Conservation (phyloP, 2,113 vertebrate genomes). For the Psephotus haematonotus region DNA sequence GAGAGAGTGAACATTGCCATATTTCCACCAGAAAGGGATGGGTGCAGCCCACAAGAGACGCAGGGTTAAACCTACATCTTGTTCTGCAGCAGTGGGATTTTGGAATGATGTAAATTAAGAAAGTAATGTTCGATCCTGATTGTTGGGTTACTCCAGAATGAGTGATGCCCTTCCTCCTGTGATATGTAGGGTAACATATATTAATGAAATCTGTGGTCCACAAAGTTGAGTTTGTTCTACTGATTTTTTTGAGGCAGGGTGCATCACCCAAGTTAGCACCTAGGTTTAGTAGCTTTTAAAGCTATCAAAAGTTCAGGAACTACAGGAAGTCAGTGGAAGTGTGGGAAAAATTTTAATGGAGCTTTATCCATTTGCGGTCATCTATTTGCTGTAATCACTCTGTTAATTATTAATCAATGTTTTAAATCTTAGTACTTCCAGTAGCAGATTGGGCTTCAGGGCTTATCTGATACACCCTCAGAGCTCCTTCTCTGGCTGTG, state of each 20-base stretch:
- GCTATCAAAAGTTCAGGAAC: not conserved
- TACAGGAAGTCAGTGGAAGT: not conserved
- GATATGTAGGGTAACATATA: accelerated
- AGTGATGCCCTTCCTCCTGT: not conserved
- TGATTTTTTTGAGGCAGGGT: not conserved
- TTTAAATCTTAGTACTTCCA: not conserved
- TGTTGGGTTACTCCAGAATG: not conserved
- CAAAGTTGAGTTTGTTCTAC: not conserved
- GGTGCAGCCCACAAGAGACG: not conserved
- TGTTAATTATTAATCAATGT: not conserved
- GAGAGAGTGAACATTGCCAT: accelerated
- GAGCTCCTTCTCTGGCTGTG: not conserved
- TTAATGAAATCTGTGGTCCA: not conserved
- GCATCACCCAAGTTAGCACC: too few species aligned
- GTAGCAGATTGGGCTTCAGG: not conserved
- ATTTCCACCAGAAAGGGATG: not conserved
- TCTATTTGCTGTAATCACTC: not conserved
- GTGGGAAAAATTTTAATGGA: not conserved
- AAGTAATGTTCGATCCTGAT: not conserved
- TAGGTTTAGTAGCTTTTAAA: not conserved
- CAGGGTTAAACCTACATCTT: not conserved
- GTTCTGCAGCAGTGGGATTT: not conserved
- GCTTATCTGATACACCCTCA: not conserved
- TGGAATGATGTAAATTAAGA: not conserved
- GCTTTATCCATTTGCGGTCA: not conserved